phyloP scores from a whole-genome alignment of 2,113 vertebrate species.

The Prietella phreatophila region DNA sequence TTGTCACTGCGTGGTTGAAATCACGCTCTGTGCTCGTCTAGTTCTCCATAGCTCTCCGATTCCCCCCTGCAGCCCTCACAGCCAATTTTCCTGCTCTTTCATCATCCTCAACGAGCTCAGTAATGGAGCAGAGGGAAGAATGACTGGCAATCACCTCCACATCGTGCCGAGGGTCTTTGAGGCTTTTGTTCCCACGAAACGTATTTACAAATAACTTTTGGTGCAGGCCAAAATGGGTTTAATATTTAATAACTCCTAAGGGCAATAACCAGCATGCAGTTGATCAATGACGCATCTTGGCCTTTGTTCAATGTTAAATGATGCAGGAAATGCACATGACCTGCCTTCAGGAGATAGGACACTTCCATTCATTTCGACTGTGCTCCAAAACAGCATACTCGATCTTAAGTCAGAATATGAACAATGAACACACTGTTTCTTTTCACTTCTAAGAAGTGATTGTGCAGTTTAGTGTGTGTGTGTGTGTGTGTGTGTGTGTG shows the following conservation, averaged over 20 bases:
- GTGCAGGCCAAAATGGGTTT: constrained; percentile 68
- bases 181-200: constrained; percentile 66
- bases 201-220: constrained; percentile 74
- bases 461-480: not conserved
- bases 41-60: not conserved
- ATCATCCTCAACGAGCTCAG: constrained; percentile 68
- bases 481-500: constrained; percentile 4
- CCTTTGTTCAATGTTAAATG: constrained; percentile 55
- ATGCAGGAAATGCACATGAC: constrained; percentile 47
- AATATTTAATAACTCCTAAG: constrained; percentile 75
- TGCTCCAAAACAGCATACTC: constrained; percentile 46
- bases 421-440: constrained; percentile 15
- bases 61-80: constrained; percentile 61
- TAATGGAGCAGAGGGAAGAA: constrained; percentile 60
- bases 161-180: constrained; percentile 67
- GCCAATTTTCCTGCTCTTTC: constrained; percentile 71
- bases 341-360: constrained; percentile 50
- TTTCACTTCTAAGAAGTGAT: not conserved
- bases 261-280: constrained; percentile 56
- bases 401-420: constrained; percentile 47
- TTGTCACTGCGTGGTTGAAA: constrained; percentile 27
- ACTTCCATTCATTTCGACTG: constrained; percentile 44
- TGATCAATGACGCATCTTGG: constrained; percentile 66
- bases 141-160: constrained; percentile 65
- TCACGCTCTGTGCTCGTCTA: not conserved